phyloP scores from a whole-genome alignment of 1,140 invertebrate species.

The Danaus melanippus region DNA sequence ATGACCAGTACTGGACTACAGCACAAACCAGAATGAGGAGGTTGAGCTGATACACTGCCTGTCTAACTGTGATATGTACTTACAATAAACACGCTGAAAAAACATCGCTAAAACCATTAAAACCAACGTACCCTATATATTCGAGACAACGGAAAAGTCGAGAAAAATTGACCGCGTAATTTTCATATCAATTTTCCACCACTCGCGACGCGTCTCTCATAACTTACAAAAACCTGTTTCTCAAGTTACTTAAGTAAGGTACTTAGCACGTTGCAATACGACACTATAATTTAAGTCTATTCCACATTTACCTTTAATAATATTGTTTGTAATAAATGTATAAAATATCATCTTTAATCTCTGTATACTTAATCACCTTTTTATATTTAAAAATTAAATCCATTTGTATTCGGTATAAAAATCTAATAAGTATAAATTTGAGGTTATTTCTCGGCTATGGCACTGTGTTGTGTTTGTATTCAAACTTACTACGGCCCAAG shows the following conservation, averaged over 20 bases:
- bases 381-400: slow-evolving; percentile 72
- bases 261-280: slow-evolving; percentile 49
- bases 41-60: slow-evolving; percentile 43
- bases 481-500: slow-evolving; percentile 57
- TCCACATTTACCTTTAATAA: slow-evolving; percentile 69
- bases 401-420: slow-evolving; percentile 71
- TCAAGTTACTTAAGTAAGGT: slow-evolving; percentile 36
- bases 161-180: slow-evolving; percentile 22
- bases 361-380: slow-evolving; percentile 72
- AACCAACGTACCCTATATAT: slow-evolving; percentile 24
- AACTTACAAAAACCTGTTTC: slow-evolving; percentile 38
- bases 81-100: slow-evolving; percentile 48
- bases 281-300: slow-evolving; percentile 66
- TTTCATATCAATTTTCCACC: slow-evolving; percentile 27
- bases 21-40: slow-evolving; percentile 18
- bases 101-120: slow-evolving; percentile 31
- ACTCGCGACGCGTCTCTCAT: slow-evolving; percentile 20
- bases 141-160: slow-evolving; percentile 17
- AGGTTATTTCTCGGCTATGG: slow-evolving; percentile 67
- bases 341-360: slow-evolving; percentile 72
- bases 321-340: slow-evolving; percentile 72
- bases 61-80: slow-evolving; percentile 56
- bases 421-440: slow-evolving; percentile 71
- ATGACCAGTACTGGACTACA: neutral
- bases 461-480: slow-evolving; percentile 66